phyloP scores from a whole-genome alignment of 92 coral and sea anemone species.

The Siderastrea radians region DNA sequence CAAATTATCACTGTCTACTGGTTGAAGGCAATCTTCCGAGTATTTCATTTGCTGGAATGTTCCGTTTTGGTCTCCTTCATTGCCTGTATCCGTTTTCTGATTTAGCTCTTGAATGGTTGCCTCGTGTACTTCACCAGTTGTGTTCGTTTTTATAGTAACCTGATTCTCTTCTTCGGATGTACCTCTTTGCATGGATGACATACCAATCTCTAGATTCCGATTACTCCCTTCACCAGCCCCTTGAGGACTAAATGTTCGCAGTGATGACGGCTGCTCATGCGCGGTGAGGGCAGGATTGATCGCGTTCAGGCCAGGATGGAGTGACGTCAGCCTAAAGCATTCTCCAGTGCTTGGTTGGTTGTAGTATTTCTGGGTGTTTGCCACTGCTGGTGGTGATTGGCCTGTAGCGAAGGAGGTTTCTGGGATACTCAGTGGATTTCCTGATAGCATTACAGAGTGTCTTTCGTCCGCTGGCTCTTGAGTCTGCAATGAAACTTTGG shows the following conservation, averaged over 20 bases:
- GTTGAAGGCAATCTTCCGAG: slow-evolving; percentile 7
- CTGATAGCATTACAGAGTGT: neutral
- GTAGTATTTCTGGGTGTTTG: neutral
- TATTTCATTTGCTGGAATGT: neutral
- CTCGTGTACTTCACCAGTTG: neutral
- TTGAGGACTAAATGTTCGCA: neutral
- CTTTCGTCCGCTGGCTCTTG: neutral
- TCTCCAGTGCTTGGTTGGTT: neutral
- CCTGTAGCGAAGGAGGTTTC: neutral
- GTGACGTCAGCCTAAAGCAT: neutral
- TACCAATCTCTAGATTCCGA: neutral
- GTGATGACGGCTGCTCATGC: neutral
- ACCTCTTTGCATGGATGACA: neutral
- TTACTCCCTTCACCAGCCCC: neutral
- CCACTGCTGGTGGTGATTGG: neutral
- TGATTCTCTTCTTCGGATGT: neutral
- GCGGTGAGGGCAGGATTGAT: neutral
- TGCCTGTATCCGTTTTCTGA: neutral
- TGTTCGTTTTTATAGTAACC: neutral
- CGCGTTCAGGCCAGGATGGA: neutral
- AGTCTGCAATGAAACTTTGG: neutral
- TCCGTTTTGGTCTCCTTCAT: neutral
- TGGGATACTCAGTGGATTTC: neutral
- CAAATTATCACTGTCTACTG: neutral
- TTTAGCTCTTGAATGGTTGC: neutral